Evolutionary conservation across 2,113 vertebrate genomes (phyloP).

Genomic region (Melanerpes formicivorus): DNA sequence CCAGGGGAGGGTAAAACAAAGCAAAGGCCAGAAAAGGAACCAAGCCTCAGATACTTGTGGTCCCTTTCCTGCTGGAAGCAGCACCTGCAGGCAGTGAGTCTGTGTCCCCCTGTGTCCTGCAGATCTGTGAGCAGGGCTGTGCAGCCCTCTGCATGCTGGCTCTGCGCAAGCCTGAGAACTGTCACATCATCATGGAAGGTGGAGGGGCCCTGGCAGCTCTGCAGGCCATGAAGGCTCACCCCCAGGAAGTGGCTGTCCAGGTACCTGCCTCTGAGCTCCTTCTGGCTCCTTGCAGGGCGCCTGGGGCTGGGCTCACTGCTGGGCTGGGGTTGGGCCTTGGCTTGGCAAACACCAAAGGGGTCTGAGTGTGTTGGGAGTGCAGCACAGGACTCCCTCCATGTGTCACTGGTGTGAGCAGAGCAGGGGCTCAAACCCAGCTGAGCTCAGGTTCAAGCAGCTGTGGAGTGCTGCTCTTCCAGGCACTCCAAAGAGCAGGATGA

Average conservation of each 20-base stretch:
- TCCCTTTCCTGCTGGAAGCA: not conserved
- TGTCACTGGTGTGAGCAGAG: not conserved
- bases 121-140: conserved; percentile 95
- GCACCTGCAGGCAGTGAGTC: rapidly evolving
- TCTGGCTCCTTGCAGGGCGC: rapidly evolving
- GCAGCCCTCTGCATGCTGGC: conserved; percentile 88
- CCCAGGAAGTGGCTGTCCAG: conserved; percentile 82
- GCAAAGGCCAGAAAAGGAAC: rapidly evolving
- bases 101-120: not conserved
- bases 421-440: not conserved
- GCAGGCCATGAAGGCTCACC: conserved; percentile 92
- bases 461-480: not conserved
- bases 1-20: too few species aligned
- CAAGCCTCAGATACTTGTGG: rapidly evolving
- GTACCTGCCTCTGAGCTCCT: conserved; percentile 48
- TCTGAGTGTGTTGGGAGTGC: not conserved
- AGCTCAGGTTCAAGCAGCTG: not conserved
- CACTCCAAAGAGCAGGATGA: not conserved
- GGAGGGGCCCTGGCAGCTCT: conserved; percentile 87
- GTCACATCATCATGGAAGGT: conserved; percentile 87
- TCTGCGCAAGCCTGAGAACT: conserved; percentile 92
- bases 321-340: rapidly evolving
- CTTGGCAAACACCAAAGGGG: rapidly evolving
- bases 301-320: rapidly evolving
- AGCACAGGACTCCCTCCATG: rapidly evolving